These are phyloP conservation scores for Macrosteles quadrilineatus DNA, from an alignment of 1,140 invertebrate genomes.

Conservation along the genomic window DNA sequence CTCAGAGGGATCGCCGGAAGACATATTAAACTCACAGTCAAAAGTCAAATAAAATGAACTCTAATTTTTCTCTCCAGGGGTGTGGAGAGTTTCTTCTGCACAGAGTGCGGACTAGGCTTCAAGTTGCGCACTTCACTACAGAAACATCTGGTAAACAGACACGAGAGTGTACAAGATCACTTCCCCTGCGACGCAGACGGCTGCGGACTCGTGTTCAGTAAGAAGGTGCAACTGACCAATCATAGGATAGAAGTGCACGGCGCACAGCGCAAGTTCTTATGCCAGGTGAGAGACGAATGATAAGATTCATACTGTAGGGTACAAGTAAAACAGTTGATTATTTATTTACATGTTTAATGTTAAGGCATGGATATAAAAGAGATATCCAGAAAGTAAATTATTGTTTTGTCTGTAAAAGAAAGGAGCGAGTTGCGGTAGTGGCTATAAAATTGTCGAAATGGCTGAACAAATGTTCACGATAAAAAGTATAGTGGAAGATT, in stretches of 20 bases:
- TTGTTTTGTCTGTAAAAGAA: not conserved
- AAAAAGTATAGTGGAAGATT: too few relatives aligned
- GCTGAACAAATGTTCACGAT: too few relatives aligned
- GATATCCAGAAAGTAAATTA: not conserved
- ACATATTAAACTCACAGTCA: too few relatives aligned
- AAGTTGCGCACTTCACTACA: constrained; percentile 42
- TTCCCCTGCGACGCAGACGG: constrained; percentile 41
- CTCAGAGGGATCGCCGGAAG: too few relatives aligned
- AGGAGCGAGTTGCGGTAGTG: too few relatives aligned
- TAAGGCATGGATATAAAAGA: not conserved
- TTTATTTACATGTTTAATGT: not conserved
- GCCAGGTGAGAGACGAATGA: constrained; percentile 40
- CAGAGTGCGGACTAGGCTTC: constrained; percentile 43
- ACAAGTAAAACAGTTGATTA: not conserved
- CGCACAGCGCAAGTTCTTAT: constrained; percentile 42
- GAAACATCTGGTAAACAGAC: constrained; percentile 44
- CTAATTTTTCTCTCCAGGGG: constrained; percentile 34
- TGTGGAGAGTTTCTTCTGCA: constrained; percentile 43
- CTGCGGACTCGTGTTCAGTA: constrained; percentile 42
- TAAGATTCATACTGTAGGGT: not conserved
- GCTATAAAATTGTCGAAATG: too few relatives aligned
- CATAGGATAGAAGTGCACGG: constrained; percentile 43
- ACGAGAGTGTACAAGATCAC: constrained; percentile 38
- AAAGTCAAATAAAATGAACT: not conserved
- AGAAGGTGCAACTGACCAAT: constrained; percentile 43